phyloP scores from a whole-genome alignment of 2,888 invertebrate genomes.

The Ypsolopha scabrella region DNA sequence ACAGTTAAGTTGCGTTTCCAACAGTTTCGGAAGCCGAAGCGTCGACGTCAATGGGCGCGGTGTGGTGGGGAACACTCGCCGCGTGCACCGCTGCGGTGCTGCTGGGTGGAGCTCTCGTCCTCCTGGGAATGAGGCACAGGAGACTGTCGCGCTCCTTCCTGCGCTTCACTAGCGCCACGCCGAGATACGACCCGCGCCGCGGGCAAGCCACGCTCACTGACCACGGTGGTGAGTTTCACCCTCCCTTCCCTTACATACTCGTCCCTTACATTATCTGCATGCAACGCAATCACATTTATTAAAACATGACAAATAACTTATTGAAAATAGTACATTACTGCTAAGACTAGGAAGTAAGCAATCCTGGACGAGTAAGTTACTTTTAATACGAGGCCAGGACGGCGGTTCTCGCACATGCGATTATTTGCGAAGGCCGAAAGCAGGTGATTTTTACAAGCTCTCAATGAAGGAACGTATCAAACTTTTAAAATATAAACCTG shows the following conservation, averaged over 20 bases:
- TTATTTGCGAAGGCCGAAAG: too few species aligned
- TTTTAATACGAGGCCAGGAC: too few species aligned
- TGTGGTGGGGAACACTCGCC: slow-evolving; percentile 44
- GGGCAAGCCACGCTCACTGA: slow-evolving; percentile 88
- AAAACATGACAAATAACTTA: neutral
- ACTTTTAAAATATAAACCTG: too few species aligned
- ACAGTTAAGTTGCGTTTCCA: too few species aligned
- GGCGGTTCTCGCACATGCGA: too few species aligned
- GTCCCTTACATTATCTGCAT: too few species aligned
- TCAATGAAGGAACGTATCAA: too few species aligned
- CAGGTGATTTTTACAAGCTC: too few species aligned
- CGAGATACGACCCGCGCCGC: slow-evolving; percentile 83
- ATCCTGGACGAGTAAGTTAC: too few species aligned
- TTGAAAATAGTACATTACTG: too few species aligned
- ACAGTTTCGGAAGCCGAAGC: neutral
- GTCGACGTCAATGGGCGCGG: slow-evolving; percentile 12
- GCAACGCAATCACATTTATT: too few species aligned
- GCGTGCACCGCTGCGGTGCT: slow-evolving; percentile 48
- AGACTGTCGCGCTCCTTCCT: slow-evolving; percentile 83
- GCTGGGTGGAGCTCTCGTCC: slow-evolving; percentile 69
- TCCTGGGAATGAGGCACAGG: slow-evolving; percentile 75
- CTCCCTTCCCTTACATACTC: too few species aligned
- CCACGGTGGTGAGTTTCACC: slow-evolving; percentile 61
- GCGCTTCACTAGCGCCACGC: slow-evolving; percentile 77
- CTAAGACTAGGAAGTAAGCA: neutral